phyloP scores from a whole-genome alignment of 2,888 invertebrate genomes.

The Cepaea hortensis region DNA sequence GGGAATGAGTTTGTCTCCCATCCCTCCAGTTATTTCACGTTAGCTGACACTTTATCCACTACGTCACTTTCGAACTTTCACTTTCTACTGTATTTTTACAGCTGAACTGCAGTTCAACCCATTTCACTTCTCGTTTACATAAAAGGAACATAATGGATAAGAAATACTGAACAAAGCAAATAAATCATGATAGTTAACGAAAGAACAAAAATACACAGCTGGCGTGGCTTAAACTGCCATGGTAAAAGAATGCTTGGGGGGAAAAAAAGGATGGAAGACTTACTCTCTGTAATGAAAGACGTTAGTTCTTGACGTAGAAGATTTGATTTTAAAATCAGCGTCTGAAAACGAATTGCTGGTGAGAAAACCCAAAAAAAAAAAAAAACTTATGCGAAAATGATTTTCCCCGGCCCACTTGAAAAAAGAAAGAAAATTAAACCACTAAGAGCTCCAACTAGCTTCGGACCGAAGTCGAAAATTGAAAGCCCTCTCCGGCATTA shows the following conservation, averaged over 20 bases:
- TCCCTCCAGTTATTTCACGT: too few relatives aligned
- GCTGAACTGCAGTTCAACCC: too few relatives aligned
- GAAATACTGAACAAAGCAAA: too few relatives aligned
- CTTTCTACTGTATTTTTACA: too few relatives aligned
- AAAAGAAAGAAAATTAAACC: neutral
- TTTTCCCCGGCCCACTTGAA: neutral
- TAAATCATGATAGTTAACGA: too few relatives aligned
- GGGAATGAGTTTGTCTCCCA: too few relatives aligned
- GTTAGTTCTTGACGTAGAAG: neutral
- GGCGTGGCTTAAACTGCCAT: neutral
- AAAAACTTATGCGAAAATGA: conserved; percentile 14
- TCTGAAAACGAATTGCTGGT: neutral
- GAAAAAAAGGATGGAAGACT: neutral
- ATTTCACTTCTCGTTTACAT: too few relatives aligned
- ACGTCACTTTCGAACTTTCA: too few relatives aligned
- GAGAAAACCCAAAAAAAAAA: neutral
- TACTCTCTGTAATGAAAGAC: neutral
- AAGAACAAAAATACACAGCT: neutral
- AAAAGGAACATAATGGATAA: too few relatives aligned
- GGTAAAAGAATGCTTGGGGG: neutral
- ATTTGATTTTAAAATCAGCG: conserved; percentile 20
- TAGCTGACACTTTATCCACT: too few relatives aligned
- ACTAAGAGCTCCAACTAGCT: neutral
- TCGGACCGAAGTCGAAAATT: neutral
- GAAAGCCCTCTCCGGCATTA: conserved; percentile 6